phyloP scores from a whole-genome alignment of 2,797 vertebrate genomes.

The Catostomus latipinnis region DNA sequence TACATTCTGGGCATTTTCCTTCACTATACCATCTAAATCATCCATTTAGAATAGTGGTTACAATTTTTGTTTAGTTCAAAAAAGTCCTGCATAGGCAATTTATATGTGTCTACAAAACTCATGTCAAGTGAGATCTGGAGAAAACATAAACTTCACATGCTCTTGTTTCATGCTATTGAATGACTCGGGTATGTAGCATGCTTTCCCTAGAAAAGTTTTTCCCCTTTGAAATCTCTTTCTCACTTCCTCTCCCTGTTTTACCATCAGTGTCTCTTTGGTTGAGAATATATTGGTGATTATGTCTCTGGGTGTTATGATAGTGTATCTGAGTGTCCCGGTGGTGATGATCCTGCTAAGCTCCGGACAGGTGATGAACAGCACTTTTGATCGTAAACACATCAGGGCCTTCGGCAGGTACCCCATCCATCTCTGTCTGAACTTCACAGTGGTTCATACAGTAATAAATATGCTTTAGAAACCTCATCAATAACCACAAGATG shows the following conservation, averaged over 20 bases:
- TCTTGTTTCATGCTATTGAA: neutral
- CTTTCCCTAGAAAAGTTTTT: neutral
- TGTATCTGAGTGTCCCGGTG: slow-evolving; percentile 89
- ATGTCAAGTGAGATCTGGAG: too few relatives aligned
- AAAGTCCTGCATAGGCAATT: too few relatives aligned
- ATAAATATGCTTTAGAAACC: neutral
- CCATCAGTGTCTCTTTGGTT: neutral
- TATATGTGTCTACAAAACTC: too few relatives aligned
- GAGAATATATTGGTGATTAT: slow-evolving; percentile 84
- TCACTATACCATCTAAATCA: too few relatives aligned
- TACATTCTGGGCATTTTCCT: too few relatives aligned
- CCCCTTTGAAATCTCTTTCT: neutral
- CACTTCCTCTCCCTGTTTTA: neutral
- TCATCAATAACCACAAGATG: neutral
- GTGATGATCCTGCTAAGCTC: slow-evolving; percentile 88
- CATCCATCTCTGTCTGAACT: neutral
- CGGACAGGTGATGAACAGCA: slow-evolving; percentile 92
- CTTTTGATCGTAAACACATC: slow-evolving; percentile 96
- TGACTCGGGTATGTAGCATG: neutral
- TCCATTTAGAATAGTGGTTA: too few relatives aligned
- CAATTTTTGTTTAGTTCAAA: too few relatives aligned
- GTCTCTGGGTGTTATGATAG: slow-evolving; percentile 83
- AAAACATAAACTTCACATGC: too few relatives aligned
- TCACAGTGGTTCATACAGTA: neutral
- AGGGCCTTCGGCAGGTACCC: slow-evolving; percentile 93